Conservation (phyloP, 2,113 vertebrate species). For the Heterocephalus glaber region DNA sequence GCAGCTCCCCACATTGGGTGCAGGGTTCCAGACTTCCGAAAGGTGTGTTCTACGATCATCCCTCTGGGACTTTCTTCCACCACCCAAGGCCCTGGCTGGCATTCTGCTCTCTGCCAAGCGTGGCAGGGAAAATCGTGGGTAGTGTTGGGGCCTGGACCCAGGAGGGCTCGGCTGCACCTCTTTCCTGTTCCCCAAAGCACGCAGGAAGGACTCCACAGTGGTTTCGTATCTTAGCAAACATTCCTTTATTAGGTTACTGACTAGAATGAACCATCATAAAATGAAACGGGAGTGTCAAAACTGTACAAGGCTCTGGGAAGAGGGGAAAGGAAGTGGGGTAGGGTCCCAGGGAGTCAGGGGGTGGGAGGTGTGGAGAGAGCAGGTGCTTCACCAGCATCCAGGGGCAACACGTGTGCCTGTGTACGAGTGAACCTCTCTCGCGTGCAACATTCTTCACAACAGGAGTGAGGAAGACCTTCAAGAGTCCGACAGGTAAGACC, state of each 20-base stretch:
- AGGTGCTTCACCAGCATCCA: not conserved
- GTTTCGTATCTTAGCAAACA: conserved; percentile 91
- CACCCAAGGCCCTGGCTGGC: not conserved
- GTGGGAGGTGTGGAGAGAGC: conserved; percentile 2
- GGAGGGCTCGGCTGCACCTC: not conserved
- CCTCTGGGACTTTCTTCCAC: not conserved
- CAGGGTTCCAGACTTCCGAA: not conserved
- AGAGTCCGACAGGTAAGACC: conserved; percentile 42
- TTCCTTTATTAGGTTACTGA: conserved; percentile 91
- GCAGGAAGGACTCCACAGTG: not conserved
- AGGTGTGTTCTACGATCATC: not conserved
- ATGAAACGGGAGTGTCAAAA: conserved; percentile 88
- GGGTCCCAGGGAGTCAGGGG: not conserved
- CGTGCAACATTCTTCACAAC: conserved; percentile 55
- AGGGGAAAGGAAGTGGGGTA: not conserved
- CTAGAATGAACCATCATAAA: conserved; percentile 92
- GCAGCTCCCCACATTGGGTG: not conserved
- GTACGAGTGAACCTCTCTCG: conserved; percentile 54
- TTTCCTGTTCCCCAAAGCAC: not conserved
- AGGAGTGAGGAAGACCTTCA: conserved; percentile 66
- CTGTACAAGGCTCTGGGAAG: conserved; percentile 80
- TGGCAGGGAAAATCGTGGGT: not conserved
- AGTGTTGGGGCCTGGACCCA: not conserved
- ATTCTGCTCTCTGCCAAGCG: not conserved
- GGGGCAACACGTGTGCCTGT: conserved; percentile 67